Evolutionary conservation across 2,113 vertebrate genomes (phyloP).

Genomic region (Microcebus ravelobensis): DNA sequence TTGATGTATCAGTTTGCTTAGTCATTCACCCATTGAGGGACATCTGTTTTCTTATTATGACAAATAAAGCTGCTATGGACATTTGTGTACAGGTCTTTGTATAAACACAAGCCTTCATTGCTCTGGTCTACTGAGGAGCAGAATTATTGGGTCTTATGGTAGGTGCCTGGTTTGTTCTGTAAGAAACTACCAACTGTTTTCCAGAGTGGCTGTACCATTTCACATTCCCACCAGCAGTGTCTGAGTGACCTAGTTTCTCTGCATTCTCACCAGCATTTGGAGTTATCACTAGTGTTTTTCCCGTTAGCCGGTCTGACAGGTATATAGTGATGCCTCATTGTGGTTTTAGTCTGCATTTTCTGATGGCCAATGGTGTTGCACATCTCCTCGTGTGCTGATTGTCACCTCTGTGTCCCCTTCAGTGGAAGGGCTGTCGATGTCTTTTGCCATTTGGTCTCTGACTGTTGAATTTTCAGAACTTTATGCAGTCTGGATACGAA

Average conservation of each 20-base stretch:
- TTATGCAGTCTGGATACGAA: not conserved
- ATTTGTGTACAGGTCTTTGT: not conserved
- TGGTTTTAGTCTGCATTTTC: too few relatives aligned
- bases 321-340: too few relatives aligned
- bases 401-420: too few relatives aligned
- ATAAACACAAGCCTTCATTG: not conserved
- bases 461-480: not conserved
- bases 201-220: not conserved
- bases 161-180: not conserved
- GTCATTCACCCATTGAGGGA: not conserved
- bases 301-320: too few relatives aligned
- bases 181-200: not conserved
- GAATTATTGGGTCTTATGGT: not conserved
- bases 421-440: not conserved
- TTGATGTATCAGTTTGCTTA: too few relatives aligned
- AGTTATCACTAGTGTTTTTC: too few relatives aligned
- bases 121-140: not conserved
- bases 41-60: not conserved
- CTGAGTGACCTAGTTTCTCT: accelerated
- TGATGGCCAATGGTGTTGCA: accelerated
- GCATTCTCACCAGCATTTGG: not conserved
- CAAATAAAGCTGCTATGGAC: not conserved
- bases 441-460: not conserved
- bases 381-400: not conserved
- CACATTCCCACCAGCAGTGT: not conserved